Evolutionary conservation across 2,113 vertebrate genomes (phyloP).

Genomic region (Cyprinus carpio): DNA sequence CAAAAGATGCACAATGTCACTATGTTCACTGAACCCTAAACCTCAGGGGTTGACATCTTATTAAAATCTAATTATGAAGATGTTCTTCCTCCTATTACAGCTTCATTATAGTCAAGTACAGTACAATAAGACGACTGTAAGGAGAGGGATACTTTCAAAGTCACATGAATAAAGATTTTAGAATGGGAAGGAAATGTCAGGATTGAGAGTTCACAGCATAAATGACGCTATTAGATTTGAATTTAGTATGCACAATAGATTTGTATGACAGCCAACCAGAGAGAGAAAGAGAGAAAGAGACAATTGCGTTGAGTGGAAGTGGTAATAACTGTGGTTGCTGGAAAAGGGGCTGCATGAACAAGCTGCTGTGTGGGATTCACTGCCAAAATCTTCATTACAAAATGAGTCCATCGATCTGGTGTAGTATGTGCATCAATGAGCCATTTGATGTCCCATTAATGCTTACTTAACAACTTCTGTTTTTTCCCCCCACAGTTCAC

Average conservation of each 20-base stretch:
- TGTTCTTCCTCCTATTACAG: background rate
- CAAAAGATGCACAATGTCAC: background rate
- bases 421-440: conserved; percentile 25
- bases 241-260: conserved; percentile 33
- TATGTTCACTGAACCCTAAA: background rate
- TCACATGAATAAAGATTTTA: conserved; percentile 25
- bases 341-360: conserved; percentile 1
- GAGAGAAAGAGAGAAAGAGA: conserved; percentile 22
- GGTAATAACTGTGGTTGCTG: background rate
- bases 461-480: conserved; percentile 46
- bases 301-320: background rate
- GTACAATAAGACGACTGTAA: conserved; percentile 13
- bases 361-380: conserved; percentile 1
- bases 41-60: background rate
- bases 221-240: conserved; percentile 18
- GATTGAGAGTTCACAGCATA: background rate
- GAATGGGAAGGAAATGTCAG: conserved; percentile 2
- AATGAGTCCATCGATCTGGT: conserved; percentile 30
- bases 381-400: conserved; percentile 13
- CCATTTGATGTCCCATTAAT: conserved; percentile 14
- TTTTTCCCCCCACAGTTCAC: conserved; percentile 26
- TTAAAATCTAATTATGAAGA: conserved; percentile 6
- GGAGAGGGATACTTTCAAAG: background rate
- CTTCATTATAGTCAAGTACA: conserved; percentile 1
- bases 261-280: background rate